Evolutionary conservation across 2,797 vertebrate genomes (phyloP).

Genomic region (Notoglanidium macrostoma): DNA sequence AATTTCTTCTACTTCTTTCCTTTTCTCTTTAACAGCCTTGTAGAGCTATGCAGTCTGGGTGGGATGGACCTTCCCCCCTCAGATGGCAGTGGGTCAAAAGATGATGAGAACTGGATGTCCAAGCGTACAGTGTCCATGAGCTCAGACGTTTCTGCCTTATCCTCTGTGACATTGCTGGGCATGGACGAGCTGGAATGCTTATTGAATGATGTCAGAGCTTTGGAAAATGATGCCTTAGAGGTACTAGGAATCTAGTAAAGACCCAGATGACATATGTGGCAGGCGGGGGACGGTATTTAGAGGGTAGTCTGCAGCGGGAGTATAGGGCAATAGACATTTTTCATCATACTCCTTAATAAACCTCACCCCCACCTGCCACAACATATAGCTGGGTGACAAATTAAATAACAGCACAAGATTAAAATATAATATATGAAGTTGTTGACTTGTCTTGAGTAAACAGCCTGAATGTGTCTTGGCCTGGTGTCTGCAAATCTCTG

Average conservation of each 20-base stretch:
- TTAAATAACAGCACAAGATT: neutral
- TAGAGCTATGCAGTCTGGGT: slow-evolving; percentile 75
- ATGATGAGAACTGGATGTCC: slow-evolving; percentile 65
- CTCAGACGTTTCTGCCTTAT: slow-evolving; percentile 77
- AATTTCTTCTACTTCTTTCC: neutral
- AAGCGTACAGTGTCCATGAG: slow-evolving; percentile 72
- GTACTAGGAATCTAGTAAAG: slow-evolving; percentile 57
- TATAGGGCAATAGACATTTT: neutral
- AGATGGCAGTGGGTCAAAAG: slow-evolving; percentile 58
- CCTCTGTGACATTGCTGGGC: slow-evolving; percentile 75
- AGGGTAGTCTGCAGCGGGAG: neutral
- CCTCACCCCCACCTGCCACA: neutral
- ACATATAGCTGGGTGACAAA: neutral
- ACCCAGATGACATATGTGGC: neutral
- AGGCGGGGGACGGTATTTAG: neutral
- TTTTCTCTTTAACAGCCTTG: slow-evolving; percentile 64
- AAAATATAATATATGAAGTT: neutral
- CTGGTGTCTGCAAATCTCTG: neutral
- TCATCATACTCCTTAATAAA: neutral
- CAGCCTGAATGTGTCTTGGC: too few species aligned
- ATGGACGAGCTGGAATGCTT: slow-evolving; percentile 77
- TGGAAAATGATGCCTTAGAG: slow-evolving; percentile 73
- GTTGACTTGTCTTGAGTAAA: neutral
- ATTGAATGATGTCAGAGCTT: slow-evolving; percentile 73
- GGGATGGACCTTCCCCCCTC: slow-evolving; percentile 64